phyloP scores from a whole-genome alignment of 2,797 vertebrate genomes.

The Pyrocephalus nanus region DNA sequence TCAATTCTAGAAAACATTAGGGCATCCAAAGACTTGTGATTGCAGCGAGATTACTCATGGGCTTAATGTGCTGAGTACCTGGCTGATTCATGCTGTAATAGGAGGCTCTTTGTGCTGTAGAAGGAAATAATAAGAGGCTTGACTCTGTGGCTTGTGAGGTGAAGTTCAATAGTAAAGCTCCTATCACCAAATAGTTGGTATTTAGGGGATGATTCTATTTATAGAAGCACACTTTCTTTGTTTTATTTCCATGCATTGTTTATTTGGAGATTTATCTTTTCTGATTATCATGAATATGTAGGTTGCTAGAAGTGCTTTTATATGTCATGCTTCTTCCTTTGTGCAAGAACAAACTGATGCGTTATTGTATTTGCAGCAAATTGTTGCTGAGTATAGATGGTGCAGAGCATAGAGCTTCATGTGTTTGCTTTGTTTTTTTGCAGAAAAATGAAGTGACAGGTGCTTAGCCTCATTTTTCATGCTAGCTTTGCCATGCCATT shows the following conservation, averaged over 20 bases:
- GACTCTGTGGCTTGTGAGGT: neutral
- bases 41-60: slow-evolving; percentile 17
- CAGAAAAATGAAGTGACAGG: slow-evolving; percentile 69
- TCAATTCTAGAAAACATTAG: neutral
- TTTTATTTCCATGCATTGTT: neutral
- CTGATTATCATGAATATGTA: slow-evolving; percentile 29
- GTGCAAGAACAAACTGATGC: neutral
- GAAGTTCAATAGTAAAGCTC: neutral
- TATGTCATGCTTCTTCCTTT: neutral
- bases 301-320: slow-evolving; percentile 12
- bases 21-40: neutral
- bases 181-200: neutral
- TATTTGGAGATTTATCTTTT: slow-evolving; percentile 7
- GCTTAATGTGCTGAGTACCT: slow-evolving; percentile 28
- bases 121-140: neutral
- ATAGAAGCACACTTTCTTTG: neutral
- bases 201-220: neutral
- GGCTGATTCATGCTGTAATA: slow-evolving; percentile 8
- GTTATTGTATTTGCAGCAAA: slow-evolving; percentile 40
- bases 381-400: slow-evolving; percentile 28
- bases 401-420: slow-evolving; percentile 14
- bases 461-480: slow-evolving; percentile 72
- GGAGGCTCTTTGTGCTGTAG: neutral
- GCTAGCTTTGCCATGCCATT: slow-evolving; percentile 67
- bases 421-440: slow-evolving; percentile 62